A percentile compares a stretch with the other conserved stretches of the same genome.
phyloP scores from a whole-genome alignment of 2,113 vertebrate species.

The Glaucomys volans region DNA sequence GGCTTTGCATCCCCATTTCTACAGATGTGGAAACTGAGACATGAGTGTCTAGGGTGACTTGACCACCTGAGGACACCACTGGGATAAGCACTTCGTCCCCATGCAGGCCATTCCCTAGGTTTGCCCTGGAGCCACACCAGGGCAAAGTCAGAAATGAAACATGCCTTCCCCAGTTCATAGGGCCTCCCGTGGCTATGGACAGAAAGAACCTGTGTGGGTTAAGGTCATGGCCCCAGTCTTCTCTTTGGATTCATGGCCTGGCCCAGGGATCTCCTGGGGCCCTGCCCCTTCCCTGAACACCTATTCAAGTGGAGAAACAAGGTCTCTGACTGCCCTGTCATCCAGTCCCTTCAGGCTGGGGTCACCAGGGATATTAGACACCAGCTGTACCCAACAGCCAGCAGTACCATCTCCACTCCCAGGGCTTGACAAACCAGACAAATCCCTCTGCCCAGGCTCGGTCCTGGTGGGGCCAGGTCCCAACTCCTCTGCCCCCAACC shows the following conservation, averaged over 20 bases:
- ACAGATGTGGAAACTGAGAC: not conserved
- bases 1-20: not conserved
- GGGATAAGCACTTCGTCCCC: not conserved
- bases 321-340: not conserved
- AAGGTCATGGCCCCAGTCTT: not conserved
- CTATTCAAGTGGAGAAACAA: not conserved
- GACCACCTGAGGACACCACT: not conserved
- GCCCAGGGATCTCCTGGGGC: not conserved
- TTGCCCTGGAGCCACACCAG: not conserved
- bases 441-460: not conserved
- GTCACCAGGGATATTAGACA: not conserved
- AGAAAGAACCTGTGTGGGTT: not conserved
- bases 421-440: not conserved
- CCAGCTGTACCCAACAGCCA: not conserved
- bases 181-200: not conserved
- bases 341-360: not conserved
- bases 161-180: not conserved
- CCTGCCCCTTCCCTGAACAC: not conserved
- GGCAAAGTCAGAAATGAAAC: not conserved
- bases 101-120: not conserved
- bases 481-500: not conserved
- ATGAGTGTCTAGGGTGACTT: not conserved
- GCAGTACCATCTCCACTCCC: not conserved
- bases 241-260: not conserved
- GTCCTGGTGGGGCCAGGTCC: accelerated